phyloP scores from a whole-genome alignment of 2,113 vertebrate genomes.

The Cinclus mexicanus region DNA sequence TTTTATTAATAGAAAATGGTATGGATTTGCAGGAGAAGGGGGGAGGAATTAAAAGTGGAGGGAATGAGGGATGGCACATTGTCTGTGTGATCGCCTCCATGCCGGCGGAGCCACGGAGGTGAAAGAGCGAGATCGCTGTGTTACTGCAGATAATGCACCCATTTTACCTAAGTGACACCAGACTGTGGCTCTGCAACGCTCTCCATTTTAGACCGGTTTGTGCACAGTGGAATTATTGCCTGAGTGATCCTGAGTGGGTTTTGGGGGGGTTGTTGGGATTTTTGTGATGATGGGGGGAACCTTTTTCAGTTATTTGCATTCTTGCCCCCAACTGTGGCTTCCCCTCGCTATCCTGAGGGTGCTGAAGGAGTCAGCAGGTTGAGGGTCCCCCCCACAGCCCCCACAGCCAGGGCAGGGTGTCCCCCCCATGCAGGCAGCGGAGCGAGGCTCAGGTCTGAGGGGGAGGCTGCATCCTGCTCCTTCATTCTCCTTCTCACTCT shows the following conservation, averaged over 20 bases:
- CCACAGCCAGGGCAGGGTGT: not conserved
- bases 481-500: constrained; percentile 48
- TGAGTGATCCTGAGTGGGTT: not conserved
- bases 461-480: not conserved
- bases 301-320: not conserved
- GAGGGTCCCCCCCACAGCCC: not conserved
- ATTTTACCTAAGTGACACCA: constrained; percentile 21
- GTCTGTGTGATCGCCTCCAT: not conserved
- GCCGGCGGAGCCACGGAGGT: not conserved
- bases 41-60: not conserved
- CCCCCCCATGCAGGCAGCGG: not conserved
- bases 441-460: not conserved
- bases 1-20: constrained; percentile 40
- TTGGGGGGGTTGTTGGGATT: not conserved
- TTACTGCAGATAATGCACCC: not conserved
- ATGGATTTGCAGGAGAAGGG: not conserved
- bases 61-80: not conserved
- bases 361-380: not conserved
- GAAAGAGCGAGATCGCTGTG: not conserved
- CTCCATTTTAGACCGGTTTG: constrained; percentile 23
- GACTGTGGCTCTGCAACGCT: not conserved
- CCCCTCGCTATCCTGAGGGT: not conserved
- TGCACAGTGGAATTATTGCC: not conserved
- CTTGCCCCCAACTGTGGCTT: not conserved
- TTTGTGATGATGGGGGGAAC: not conserved